Evolutionary conservation across 1,140 invertebrate species (phyloP), one percentile per base, ranked within the genome.

Genomic region (Bombus superbus): DNA sequence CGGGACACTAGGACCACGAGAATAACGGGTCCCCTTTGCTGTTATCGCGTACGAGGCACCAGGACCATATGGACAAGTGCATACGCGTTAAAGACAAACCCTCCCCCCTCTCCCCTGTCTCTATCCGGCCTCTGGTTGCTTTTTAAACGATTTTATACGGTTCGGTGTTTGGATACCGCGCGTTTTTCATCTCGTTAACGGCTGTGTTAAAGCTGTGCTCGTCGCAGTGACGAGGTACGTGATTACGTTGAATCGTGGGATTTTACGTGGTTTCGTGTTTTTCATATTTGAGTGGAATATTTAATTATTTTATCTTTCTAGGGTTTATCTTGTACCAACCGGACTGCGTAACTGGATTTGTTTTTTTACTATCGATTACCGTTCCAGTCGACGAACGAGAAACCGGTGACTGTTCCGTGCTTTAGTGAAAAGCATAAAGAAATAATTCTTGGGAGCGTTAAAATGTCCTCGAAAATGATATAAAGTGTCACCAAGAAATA

Each of bases 1-100:
- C 38, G 80, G 75, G 47, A 80, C 59, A n/a, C 80, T 32, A 75
- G 86, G 62, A 71, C 59, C 78, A 81, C 83, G 78, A 85, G 85
- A 81, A 90, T 76, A 83, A 86, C 69, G 73, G 79, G 81, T 86
- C 86, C 89, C 89, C 88, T 88, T 83, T 76, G 77, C 85, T 88
- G 92, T 94, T 94, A 94, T 94, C 93, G 89, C 86, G 89, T 78
- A 86, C 86, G 68, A 82, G 81, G 25, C 83, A 71, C 40, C 79
- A 57, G 75, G 78, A 82, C 92, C 92, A 94, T 94, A 94, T 94
- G 93, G 87, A 91, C 81, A 86, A 89, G 88, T 81, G 88, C 84
- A 83, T 89, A 89, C 84, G 88, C 88, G 85, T 89, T 89, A 86
- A 89, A 81, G 84, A 86, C 80, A 77, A 86, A 59, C 79, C 76